phyloP scores from a whole-genome alignment of 2,797 vertebrate genomes.

The Falco peregrinus region DNA sequence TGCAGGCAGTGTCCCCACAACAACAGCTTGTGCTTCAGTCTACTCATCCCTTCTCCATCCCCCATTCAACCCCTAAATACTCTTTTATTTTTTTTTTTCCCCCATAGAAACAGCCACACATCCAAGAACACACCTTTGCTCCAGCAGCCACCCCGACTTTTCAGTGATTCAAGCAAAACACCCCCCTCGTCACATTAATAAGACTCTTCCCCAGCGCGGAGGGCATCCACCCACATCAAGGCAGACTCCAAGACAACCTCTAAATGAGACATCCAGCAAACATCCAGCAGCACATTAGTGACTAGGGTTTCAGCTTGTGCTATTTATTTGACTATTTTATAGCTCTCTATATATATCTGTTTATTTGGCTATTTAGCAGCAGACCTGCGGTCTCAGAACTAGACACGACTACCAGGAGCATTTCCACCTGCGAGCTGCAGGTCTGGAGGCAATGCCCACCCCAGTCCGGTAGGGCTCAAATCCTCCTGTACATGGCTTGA shows the following conservation, averaged over 20 bases:
- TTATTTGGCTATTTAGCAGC: background rate
- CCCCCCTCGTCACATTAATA: rapidly evolving
- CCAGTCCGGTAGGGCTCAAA: background rate
- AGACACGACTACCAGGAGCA: rapidly evolving
- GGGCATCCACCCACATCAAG: background rate
- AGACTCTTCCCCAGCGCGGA: background rate
- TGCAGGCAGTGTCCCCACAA: background rate
- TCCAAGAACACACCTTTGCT: background rate
- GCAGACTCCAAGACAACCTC: rapidly evolving
- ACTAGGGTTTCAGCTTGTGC: background rate
- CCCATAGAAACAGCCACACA: background rate
- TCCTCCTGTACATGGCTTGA: background rate
- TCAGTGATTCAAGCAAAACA: rapidly evolving
- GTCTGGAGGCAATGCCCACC: background rate
- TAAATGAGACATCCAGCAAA: background rate
- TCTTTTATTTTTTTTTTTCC: too few relatives aligned
- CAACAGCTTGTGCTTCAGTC: background rate
- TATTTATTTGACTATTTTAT: too few relatives aligned
- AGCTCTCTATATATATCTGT: too few relatives aligned
- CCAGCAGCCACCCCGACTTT: background rate
- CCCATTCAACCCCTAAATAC: background rate
- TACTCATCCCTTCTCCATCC: background rate
- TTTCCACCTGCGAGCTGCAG: background rate
- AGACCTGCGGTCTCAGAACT: background rate
- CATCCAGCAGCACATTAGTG: background rate